These are phyloP conservation scores for Drosophila engyochracea DNA, from an alignment of 2,888 invertebrate genomes.

Conservation along the genomic window DNA sequence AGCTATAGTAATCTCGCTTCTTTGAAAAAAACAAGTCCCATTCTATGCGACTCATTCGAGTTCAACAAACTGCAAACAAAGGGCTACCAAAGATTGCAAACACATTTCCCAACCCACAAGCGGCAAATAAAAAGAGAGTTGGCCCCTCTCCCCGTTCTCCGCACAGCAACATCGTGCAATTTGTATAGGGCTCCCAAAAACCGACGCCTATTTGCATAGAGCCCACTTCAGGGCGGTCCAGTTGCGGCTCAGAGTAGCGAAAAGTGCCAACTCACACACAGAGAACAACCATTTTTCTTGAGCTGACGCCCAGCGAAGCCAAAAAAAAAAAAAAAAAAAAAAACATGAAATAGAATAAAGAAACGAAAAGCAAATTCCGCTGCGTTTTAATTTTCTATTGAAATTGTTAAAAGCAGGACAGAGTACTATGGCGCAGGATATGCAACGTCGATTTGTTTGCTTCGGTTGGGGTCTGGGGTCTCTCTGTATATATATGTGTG, in stretches of 20 bases:
- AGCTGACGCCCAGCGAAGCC: slow-evolving; percentile 45
- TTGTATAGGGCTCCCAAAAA: slow-evolving; percentile 53
- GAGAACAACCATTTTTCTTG: slow-evolving; percentile 71
- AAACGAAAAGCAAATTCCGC: slow-evolving; percentile 57
- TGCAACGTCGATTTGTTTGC: slow-evolving; percentile 9
- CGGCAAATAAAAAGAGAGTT: slow-evolving; percentile 12
- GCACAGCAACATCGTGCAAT: slow-evolving; percentile 48
- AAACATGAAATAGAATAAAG: slow-evolving; percentile 20
- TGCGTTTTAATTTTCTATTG: slow-evolving; percentile 76
- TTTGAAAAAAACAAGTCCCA: background rate
- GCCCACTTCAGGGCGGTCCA: slow-evolving; percentile 34
- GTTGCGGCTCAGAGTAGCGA: slow-evolving; percentile 29
- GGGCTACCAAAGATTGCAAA: slow-evolving; percentile 31
- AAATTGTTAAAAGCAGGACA: slow-evolving; percentile 70
- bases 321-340: background rate
- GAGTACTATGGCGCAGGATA: slow-evolving; percentile 2
- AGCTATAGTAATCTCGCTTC: slow-evolving; percentile 19
- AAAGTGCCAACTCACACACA: slow-evolving; percentile 56
- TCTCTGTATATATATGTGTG: background rate
- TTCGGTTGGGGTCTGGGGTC: slow-evolving; percentile 3
- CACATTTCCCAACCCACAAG: slow-evolving; percentile 15
- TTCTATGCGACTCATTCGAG: slow-evolving; percentile 9
- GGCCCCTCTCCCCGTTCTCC: slow-evolving; percentile 5
- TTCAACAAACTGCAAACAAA: slow-evolving; percentile 63
- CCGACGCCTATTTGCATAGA: slow-evolving; percentile 68